Base-by-base conservation (phyloP, 2,888 invertebrate species). In the Entomobrya proxima region DNA sequence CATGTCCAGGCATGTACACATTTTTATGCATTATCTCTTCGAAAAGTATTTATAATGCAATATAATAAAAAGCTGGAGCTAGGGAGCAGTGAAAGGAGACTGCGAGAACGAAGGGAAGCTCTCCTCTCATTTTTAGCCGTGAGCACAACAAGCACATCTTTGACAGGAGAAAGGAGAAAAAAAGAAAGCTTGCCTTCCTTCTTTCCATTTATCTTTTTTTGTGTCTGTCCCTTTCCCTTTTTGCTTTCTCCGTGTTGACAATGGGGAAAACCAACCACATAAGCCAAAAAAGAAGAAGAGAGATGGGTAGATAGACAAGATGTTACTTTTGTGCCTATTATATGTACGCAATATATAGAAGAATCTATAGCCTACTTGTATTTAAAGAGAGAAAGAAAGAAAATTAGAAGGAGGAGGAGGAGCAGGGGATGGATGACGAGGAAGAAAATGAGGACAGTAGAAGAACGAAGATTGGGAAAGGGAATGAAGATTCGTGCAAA, bases 401-500 rank as follows among this genome's bases (percentile, higher is more conserved):
- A 24, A 11, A 55, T 18, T 24, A 15, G 2, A 7, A 11, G 55
- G 27, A 13, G 52, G 52, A 7, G 11, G 11, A 5, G 52, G 52
- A 9, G 11, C 4, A 4, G 52, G 4, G 5, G 24, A 21, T 52
- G 55, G 21, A 18, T 18, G 2, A 47, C 6, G 3, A 47, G n/a
- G 15, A 47, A 15, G 47, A 47, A 13, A 15, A 11, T 11, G n/a
- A n/a, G 15, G 15, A 13, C 5, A 47, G 47, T 11, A 11, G 30
- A 32, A 35, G 6, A 32, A 21, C 18, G 37, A 67, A 50, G 50
- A 9, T 2, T 15, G 18, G 21, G 50, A 18, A 18, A 18, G 15
- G 21, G 50, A 52, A 35, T 52, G 52, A 35, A 18, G 35, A 37
- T 76, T 76, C 76, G 76, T 76, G 76, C 37, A 58, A 58, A 76